Percentiles rank a stretch among this genome's conserved stretches.
Conservation (phyloP, 2,888 invertebrate species). For the Tipula confusa region DNA sequence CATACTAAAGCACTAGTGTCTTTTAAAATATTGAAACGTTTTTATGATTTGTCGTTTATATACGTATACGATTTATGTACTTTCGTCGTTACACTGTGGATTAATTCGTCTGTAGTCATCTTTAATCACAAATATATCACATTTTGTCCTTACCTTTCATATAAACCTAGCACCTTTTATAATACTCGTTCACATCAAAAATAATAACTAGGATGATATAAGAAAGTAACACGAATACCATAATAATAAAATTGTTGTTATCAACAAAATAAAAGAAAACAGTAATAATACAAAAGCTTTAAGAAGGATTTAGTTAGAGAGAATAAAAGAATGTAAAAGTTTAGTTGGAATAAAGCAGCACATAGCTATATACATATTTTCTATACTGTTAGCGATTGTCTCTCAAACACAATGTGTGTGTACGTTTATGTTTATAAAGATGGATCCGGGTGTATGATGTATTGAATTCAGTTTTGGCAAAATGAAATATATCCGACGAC, state of each 20-base stretch:
- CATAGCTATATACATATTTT: neutral
- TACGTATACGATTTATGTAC: neutral
- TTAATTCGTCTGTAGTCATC: neutral
- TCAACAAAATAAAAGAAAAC: slow-evolving; percentile 17
- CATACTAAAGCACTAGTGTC: neutral
- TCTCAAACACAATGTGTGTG: neutral
- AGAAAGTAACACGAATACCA: neutral
- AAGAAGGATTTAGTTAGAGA: neutral
- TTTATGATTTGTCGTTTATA: neutral
- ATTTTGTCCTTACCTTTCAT: neutral
- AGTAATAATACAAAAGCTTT: neutral
- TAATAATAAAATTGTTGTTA: slow-evolving; percentile 13
- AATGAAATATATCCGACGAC: neutral
- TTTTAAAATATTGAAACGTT: neutral
- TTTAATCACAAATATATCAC: neutral
- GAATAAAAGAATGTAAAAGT: neutral
- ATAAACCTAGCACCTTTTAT: neutral
- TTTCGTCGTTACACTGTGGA: neutral
- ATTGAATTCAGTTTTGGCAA: neutral
- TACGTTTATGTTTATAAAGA: neutral
- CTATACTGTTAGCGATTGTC: neutral
- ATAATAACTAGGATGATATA: neutral
- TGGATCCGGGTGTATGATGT: slow-evolving; percentile 6
- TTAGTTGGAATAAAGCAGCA: neutral
- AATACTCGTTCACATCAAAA: neutral